A percentile compares a stretch with the other conserved stretches of the same genome.
Evolutionary conservation across 2,888 invertebrate genomes (phyloP).

Genomic region (Cacoxenus indagator): DNA sequence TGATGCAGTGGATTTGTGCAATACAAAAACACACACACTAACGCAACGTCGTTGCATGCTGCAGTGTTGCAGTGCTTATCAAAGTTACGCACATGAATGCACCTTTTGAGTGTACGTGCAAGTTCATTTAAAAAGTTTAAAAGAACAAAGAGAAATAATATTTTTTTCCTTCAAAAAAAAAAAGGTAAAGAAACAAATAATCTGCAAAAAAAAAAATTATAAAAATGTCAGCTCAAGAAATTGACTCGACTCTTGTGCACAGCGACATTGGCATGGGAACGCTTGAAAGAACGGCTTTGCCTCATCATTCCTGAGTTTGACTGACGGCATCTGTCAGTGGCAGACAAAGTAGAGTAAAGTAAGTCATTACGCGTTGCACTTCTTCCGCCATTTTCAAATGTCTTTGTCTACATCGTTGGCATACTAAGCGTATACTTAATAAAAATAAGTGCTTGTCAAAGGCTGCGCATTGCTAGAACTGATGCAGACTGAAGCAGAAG

Average conservation of each 20-base stretch:
- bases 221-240: not conserved
- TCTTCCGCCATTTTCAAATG: not conserved
- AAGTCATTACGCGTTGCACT: conserved; percentile 37
- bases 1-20: not conserved
- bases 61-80: conserved; percentile 8
- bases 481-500: not conserved
- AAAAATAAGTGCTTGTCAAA: conserved; percentile 59
- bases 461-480: conserved; percentile 4
- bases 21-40: not conserved
- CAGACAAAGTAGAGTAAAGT: conserved; percentile 60
- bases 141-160: not conserved
- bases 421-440: conserved; percentile 59
- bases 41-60: no score
- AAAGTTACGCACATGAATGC: conserved; percentile 26
- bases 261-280: not conserved
- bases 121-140: conserved; percentile 7
- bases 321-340: conserved; percentile 58
- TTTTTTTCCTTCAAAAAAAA: not conserved
- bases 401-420: conserved; percentile 28
- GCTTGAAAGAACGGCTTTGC: not conserved
- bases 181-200: not conserved
- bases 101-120: conserved; percentile 5
- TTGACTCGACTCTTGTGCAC: not conserved
- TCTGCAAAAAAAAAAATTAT: not conserved
- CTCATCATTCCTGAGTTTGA: conserved; percentile 50